Base-by-base conservation (phyloP, 23 tunicate species). In the Aplidium turbinatum region DNA sequence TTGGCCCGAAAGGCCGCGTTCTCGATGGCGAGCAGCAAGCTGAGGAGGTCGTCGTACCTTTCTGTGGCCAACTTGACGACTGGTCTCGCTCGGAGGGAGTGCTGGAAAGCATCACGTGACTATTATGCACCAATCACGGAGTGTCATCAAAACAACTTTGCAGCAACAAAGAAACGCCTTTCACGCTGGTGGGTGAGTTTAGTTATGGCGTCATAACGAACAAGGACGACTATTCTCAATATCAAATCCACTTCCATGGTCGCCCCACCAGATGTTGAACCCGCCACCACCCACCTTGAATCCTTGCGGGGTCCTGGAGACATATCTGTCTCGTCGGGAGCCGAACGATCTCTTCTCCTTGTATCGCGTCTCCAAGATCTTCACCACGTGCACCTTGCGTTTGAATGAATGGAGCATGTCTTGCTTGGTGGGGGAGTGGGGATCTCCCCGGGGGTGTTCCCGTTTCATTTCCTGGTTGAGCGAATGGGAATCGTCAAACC, bases 321-420 rank as follows among this genome's bases (percentile, higher is more conserved):
- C 32, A 31, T 57, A 35, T 35, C 48, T 53, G 62, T 77, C 83
- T 77, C 47, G 54, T 47, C 58, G 69, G 33, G 72, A 18, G 3
- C 33, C 16, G 58, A 84, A 91, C 6, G 91, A 47, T 20, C 79
- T 58, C 55, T 84, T 91, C 60, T 91, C 97, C 38, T 91, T 91
- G 86, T 84, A 91, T 11, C 72, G 69, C 9, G 80, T 90, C 29
- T 71, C 68, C 46, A 83, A 35, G 0, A 91, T 58, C 55, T 91
- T 91, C n/a, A 91, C 62, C 34, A 87, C 35, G 57, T 91, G 97
- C 30, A 91, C 79, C 51, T 81, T 81, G 28, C 79, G 42, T 38
- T 81, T 81, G 53, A 24, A n/a, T n/a, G n/a, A n/a, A n/a, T n/a
- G n/a, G n/a, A 45, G 13, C 16, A 18, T 45, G 18, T 13, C 51